Evolutionary conservation across 2,797 vertebrate species (phyloP).

Genomic region (Danio tinwini): DNA sequence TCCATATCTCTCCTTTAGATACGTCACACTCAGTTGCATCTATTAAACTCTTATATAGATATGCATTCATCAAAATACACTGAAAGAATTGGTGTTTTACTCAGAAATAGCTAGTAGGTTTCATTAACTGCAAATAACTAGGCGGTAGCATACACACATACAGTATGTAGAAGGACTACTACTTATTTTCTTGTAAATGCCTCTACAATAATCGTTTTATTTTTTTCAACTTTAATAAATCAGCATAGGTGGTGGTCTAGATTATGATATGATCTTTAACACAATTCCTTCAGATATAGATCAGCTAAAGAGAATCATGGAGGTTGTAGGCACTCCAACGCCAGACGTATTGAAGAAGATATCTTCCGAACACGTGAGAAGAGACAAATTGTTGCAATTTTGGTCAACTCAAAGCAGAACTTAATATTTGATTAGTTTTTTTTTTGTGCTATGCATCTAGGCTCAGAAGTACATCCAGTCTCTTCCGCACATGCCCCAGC

Average conservation of each 20-base stretch:
- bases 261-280: slow-evolving; percentile 32
- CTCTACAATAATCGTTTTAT: too few species aligned
- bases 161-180: too few species aligned
- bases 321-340: slow-evolving; percentile 95
- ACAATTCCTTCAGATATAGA: slow-evolving; percentile 85
- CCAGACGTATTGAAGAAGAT: slow-evolving; percentile 95
- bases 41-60: not conserved
- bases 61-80: not conserved
- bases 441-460: slow-evolving; percentile 71
- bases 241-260: not conserved
- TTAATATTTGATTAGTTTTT: not conserved
- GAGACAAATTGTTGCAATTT: not conserved
- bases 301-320: slow-evolving; percentile 98
- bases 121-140: too few species aligned
- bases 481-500: slow-evolving; percentile 95
- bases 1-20: not conserved
- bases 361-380: slow-evolving; percentile 94
- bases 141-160: too few species aligned
- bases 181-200: too few species aligned
- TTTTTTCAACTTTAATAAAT: too few species aligned
- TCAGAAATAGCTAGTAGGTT: too few species aligned
- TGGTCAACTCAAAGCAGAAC: not conserved
- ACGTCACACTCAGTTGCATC: not conserved
- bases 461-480: slow-evolving; percentile 98
- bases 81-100: too few species aligned